Percentiles rank a stretch among this genome's conserved stretches.
Evolutionary conservation across 2,113 vertebrate species (phyloP).

Genomic region (Mugil cephalus): DNA sequence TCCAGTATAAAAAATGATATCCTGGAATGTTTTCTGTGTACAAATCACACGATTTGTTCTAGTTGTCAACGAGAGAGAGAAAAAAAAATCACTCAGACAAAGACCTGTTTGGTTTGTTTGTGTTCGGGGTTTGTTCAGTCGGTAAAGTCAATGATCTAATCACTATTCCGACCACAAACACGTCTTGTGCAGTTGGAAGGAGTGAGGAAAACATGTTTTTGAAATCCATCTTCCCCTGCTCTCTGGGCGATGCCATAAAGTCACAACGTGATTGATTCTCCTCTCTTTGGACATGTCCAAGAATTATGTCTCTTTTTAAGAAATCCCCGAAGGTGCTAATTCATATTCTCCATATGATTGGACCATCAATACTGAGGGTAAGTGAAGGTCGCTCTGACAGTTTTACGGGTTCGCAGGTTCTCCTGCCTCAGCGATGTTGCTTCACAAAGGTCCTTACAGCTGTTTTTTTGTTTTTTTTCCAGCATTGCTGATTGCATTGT

Average conservation of each 20-base stretch:
- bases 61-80: not conserved
- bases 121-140: slow-evolving; percentile 11
- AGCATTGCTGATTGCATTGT: slow-evolving; percentile 54
- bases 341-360: slow-evolving; percentile 81
- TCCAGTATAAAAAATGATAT: slow-evolving; percentile 8
- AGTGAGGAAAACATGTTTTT: slow-evolving; percentile 62
- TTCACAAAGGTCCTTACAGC: slow-evolving; percentile 43
- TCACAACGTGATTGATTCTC: slow-evolving; percentile 67
- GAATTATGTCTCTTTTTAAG: slow-evolving; percentile 76
- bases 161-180: slow-evolving; percentile 44
- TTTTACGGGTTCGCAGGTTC: slow-evolving; percentile 68
- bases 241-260: slow-evolving; percentile 53
- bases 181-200: slow-evolving; percentile 17
- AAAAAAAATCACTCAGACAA: not conserved
- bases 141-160: slow-evolving; percentile 23
- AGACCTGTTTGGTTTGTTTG: not conserved
- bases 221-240: slow-evolving; percentile 62
- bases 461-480: slow-evolving; percentile 11
- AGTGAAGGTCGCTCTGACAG: slow-evolving; percentile 81
- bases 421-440: slow-evolving; percentile 45
- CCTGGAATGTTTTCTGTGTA: slow-evolving; percentile 1
- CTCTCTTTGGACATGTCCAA: slow-evolving; percentile 71
- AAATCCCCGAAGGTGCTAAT: slow-evolving; percentile 77
- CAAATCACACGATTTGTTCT: slow-evolving; percentile 12
- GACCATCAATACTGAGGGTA: slow-evolving; percentile 79